Percentiles rank a stretch among this genome's conserved stretches.
Evolutionary conservation across 2,797 vertebrate species (phyloP).

Genomic region (Poecile montanus): DNA sequence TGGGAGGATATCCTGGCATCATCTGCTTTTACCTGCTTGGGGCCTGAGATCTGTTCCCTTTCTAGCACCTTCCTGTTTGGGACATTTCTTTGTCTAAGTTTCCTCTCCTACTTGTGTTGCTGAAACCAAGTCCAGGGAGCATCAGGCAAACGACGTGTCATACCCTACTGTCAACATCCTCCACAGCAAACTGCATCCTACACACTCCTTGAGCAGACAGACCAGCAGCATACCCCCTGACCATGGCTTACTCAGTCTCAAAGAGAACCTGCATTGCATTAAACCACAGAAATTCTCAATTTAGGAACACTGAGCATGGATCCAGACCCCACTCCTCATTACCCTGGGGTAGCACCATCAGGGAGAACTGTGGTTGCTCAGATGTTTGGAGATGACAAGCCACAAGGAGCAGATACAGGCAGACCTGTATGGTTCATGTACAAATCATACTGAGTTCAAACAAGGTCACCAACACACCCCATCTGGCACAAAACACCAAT

Average conservation of each 20-base stretch:
- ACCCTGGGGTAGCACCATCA: neutral
- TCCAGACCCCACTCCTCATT: neutral
- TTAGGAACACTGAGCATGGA: neutral
- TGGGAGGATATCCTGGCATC: constrained; percentile 11
- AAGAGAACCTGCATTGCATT: neutral
- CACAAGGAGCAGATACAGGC: neutral
- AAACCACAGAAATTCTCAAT: neutral
- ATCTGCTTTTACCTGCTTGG: neutral
- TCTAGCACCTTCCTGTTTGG: constrained; percentile 25
- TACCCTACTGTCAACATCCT: neutral
- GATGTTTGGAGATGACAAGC: fast-evolving
- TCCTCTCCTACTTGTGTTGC: neutral
- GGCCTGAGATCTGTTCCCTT: constrained; percentile 2
- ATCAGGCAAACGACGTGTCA: fast-evolving
- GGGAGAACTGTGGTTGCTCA: fast-evolving
- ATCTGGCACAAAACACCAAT: neutral
- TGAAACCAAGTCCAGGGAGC: neutral
- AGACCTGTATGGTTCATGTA: neutral
- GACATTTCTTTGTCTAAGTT: constrained; percentile 15
- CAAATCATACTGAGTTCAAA: neutral
- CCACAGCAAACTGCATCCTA: neutral
- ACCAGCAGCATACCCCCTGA: neutral
- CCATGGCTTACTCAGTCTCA: neutral
- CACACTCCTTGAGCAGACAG: fast-evolving
- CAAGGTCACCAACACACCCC: neutral